Percentiles rank a stretch among this genome's conserved stretches.
Conservation (phyloP, 37 sponge, comb jelly and placozoan species). For the Aphrocallistes beatrix region DNA sequence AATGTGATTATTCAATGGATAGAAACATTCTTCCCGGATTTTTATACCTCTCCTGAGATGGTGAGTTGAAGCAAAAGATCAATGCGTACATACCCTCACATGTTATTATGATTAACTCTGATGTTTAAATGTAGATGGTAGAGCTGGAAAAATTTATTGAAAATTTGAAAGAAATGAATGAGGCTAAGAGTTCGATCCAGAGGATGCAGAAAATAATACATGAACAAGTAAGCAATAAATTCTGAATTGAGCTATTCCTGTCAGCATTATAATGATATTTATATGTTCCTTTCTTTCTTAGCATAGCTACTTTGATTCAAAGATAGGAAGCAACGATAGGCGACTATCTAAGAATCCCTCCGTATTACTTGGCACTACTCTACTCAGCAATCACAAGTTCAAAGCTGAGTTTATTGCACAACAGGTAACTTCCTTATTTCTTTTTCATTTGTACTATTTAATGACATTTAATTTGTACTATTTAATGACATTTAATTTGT, state of each 20-base stretch:
- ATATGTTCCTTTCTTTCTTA: neutral
- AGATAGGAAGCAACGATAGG: neutral
- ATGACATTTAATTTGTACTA: no score
- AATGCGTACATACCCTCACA: neutral
- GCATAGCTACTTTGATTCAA: neutral
- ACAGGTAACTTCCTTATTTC: no score
- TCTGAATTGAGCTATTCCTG: neutral
- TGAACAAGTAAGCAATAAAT: neutral
- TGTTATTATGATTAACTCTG: neutral
- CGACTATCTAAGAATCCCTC: neutral
- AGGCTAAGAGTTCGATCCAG: neutral
- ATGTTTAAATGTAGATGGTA: neutral
- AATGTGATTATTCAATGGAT: neutral
- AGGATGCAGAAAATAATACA: neutral
- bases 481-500: no score
- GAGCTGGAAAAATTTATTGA: neutral
- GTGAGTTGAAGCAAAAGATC: neutral
- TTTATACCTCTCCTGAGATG: neutral
- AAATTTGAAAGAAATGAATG: neutral
- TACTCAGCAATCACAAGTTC: neutral
- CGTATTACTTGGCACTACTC: neutral
- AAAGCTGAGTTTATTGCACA: neutral
- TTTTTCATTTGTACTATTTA: no score
- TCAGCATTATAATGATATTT: neutral
- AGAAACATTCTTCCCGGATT: neutral